Evolutionary conservation across 2,113 vertebrate genomes (phyloP).

Genomic region (Daboia siamensis): DNA sequence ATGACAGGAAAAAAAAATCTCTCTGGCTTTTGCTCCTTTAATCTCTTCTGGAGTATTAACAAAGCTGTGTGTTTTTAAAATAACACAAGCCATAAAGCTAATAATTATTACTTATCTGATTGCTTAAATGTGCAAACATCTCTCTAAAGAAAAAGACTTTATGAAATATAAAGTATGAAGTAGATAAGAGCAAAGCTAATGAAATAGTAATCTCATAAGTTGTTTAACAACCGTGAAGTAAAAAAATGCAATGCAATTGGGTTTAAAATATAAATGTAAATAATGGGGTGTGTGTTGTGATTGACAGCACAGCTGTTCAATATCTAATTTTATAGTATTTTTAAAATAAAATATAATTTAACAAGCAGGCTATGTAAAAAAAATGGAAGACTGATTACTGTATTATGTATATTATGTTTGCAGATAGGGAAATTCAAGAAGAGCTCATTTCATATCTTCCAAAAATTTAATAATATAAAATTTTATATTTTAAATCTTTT

Average conservation of each 20-base stretch:
- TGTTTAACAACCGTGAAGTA: not conserved
- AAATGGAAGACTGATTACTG: not conserved
- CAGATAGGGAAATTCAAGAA: not conserved
- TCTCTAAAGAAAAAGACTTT: not conserved
- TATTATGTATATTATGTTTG: not conserved
- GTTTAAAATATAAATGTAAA: not conserved
- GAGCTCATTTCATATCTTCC: conserved; percentile 1
- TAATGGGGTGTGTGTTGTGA: not conserved
- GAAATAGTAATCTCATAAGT: not conserved
- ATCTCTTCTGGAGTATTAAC: not conserved
- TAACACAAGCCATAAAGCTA: not conserved
- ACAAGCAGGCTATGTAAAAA: not conserved
- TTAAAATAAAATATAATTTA: not conserved
- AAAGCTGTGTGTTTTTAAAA: not conserved
- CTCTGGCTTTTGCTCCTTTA: not conserved
- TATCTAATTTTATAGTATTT: not conserved
- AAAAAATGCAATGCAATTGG: not conserved
- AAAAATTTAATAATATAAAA: conserved; percentile 27
- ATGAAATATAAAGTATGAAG: not conserved
- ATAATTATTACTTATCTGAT: not conserved
- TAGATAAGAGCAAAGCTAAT: not conserved
- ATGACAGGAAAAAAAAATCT: not conserved
- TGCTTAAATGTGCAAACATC: not conserved
- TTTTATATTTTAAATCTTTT: not conserved
- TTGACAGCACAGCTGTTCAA: not conserved